phyloP scores from a whole-genome alignment of 2,113 vertebrate species.

The Apus apus region DNA sequence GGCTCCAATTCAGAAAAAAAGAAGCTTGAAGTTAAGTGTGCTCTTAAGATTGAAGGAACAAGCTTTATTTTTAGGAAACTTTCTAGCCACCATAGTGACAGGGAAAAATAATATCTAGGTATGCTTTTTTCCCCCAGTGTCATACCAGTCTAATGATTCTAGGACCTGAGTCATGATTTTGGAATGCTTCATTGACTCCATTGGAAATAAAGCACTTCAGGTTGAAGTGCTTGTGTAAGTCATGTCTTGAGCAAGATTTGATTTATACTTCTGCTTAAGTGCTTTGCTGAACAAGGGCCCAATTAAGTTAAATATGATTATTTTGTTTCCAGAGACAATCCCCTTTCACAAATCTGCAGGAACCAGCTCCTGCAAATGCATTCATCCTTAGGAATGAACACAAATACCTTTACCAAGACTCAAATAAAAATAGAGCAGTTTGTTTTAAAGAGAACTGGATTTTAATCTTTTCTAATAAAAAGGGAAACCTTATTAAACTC shows the following conservation, averaged over 20 bases:
- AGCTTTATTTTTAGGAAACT: not conserved
- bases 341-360: not conserved
- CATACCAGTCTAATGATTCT: constrained; percentile 35
- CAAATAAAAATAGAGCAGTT: constrained; percentile 14
- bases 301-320: constrained; percentile 61
- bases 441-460: constrained; percentile 44
- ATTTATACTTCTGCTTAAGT: constrained; percentile 64
- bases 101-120: not conserved
- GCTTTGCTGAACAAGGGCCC: constrained; percentile 58
- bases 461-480: constrained; percentile 63
- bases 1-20: not conserved
- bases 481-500: constrained; percentile 68
- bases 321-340: constrained; percentile 49
- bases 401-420: constrained; percentile 13
- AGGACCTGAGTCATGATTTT: constrained; percentile 60
- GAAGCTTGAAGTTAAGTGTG: not conserved
- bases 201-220: constrained; percentile 57
- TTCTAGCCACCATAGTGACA: not conserved
- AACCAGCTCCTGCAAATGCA: constrained; percentile 12
- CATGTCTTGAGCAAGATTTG: constrained; percentile 53
- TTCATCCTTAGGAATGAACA: constrained; percentile 8
- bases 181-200: constrained; percentile 59
- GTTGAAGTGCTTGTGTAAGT: constrained; percentile 54
- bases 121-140: not conserved
- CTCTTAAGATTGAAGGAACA: not conserved